These are phyloP conservation scores for Zaprionus nigranus DNA, from an alignment of 1,140 invertebrate species.

Conservation along the genomic window DNA sequence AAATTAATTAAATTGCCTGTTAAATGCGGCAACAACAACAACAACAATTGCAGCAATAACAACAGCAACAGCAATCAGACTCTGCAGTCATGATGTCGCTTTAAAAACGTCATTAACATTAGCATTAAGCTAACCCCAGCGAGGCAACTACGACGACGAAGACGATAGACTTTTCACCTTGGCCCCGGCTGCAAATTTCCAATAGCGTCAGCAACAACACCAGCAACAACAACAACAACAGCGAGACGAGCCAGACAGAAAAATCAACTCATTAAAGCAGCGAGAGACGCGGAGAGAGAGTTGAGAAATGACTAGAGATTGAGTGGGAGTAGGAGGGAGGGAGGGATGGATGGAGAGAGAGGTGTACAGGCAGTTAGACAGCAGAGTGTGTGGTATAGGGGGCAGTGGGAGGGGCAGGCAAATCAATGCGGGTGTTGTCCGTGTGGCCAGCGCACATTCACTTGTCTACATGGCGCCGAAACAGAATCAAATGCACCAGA, in stretches of 20 bases:
- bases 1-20: constrained; percentile 57
- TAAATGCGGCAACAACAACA: constrained; percentile 29
- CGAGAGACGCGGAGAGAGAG: constrained; percentile 7
- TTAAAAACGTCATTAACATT: constrained; percentile 75
- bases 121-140: constrained; percentile 60
- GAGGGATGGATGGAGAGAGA: background rate
- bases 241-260: constrained; percentile 49
- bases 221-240: constrained; percentile 23
- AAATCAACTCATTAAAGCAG: constrained; percentile 54
- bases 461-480: constrained; percentile 61
- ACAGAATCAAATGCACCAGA: constrained; percentile 53
- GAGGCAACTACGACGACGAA: background rate
- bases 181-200: constrained; percentile 53
- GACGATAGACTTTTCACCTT: constrained; percentile 71
- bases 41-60: constrained; percentile 5
- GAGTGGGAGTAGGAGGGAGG: background rate
- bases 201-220: constrained; percentile 30
- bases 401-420: constrained; percentile 23
- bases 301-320: background rate
- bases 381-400: background rate
- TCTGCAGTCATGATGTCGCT: constrained; percentile 64
- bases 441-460: constrained; percentile 55
- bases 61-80: constrained; percentile 21
- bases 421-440: constrained; percentile 74
- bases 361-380: background rate